These are phyloP conservation scores for Nasonovia ribisnigri DNA, from an alignment of 2,888 invertebrate genomes.

Conservation along the genomic window DNA sequence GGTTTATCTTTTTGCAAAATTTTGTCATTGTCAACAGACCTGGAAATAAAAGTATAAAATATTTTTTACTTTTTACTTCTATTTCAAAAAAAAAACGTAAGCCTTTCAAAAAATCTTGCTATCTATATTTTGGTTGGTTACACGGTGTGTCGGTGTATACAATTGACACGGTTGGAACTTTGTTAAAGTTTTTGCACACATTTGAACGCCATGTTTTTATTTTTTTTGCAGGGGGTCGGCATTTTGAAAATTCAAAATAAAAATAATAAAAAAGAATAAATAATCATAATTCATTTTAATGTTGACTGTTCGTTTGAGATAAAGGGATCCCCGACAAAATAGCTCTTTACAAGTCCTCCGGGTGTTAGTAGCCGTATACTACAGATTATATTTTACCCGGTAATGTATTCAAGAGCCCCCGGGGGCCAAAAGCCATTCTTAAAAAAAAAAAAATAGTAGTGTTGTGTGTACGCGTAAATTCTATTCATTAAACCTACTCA, in stretches of 20 bases:
- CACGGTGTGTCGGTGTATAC: constrained; percentile 20
- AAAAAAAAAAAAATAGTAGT: constrained; percentile 53
- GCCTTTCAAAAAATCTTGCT: constrained; percentile 13
- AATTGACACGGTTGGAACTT: constrained; percentile 14
- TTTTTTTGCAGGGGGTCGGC: constrained; percentile 54
- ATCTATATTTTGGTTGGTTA: background rate
- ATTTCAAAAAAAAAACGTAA: background rate
- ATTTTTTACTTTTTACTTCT: constrained; percentile 17
- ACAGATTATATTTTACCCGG: constrained; percentile 62
- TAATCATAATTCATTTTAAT: constrained; percentile 64
- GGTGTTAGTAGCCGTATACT: constrained; percentile 63
- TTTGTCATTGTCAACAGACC: constrained; percentile 62
- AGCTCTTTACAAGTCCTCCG: constrained; percentile 65
- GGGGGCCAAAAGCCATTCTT: constrained; percentile 62
- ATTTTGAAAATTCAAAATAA: constrained; percentile 61
- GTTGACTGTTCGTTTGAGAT: constrained; percentile 64
- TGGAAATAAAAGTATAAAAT: constrained; percentile 38
- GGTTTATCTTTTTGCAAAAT: constrained; percentile 53
- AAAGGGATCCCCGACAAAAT: constrained; percentile 65
- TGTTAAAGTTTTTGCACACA: constrained; percentile 31
- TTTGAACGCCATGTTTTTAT: constrained; percentile 56
- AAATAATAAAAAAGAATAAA: constrained; percentile 52
- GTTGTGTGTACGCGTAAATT: constrained; percentile 62
- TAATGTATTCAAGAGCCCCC: constrained; percentile 65
- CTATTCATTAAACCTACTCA: constrained; percentile 65